Evolutionary conservation across 1,140 invertebrate genomes (phyloP).

Genomic region (Drosophila parabipectinata): DNA sequence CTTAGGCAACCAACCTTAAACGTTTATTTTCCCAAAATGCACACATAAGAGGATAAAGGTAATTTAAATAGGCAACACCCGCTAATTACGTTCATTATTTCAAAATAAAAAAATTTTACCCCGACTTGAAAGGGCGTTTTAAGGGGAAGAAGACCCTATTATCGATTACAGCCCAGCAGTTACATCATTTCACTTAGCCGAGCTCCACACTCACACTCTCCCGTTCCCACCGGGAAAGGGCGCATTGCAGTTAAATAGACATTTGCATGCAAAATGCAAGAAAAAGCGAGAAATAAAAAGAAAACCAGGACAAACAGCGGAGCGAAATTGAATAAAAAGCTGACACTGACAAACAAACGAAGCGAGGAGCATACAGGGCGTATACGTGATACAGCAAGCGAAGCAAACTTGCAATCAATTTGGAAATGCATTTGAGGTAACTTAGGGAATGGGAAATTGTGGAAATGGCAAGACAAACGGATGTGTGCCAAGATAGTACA

Average conservation of each 20-base stretch:
- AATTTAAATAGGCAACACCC: neutral
- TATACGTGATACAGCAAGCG: conserved; percentile 55
- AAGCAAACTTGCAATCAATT: conserved; percentile 82
- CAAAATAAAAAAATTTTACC: conserved; percentile 28
- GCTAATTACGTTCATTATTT: neutral
- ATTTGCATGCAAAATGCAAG: conserved; percentile 76
- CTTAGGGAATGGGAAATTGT: conserved; percentile 18
- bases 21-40: neutral
- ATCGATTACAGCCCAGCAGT: conserved; percentile 73
- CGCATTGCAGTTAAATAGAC: conserved; percentile 79
- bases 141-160: conserved; percentile 23
- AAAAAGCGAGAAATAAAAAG: conserved; percentile 47
- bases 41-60: conserved; percentile 2
- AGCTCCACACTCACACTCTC: conserved; percentile 9
- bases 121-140: conserved; percentile 1
- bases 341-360: conserved; percentile 66
- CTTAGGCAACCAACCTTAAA: neutral
- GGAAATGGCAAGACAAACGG: conserved; percentile 30
- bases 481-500: conserved; percentile 32
- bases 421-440: conserved; percentile 58
- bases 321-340: conserved; percentile 73
- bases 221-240: conserved; percentile 41
- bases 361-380: conserved; percentile 32
- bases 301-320: conserved; percentile 75
- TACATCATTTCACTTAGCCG: conserved; percentile 77